phyloP scores from a whole-genome alignment of 2,113 vertebrate genomes.

The Oryzias woworae region DNA sequence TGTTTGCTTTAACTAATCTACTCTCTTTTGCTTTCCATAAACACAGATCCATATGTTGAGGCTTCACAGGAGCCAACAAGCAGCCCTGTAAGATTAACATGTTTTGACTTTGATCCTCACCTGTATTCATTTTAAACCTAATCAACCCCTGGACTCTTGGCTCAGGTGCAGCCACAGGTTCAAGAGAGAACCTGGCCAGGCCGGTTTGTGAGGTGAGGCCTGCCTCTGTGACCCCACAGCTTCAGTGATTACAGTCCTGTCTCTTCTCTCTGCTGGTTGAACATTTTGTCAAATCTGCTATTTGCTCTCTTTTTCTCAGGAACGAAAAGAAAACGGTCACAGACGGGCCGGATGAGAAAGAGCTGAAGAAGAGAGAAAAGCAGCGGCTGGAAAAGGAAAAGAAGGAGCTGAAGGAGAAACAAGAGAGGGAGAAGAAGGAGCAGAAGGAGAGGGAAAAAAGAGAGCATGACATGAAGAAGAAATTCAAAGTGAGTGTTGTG shows the following conservation, averaged over 20 bases:
- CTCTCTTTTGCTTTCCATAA: not conserved
- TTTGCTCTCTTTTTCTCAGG: slow-evolving; percentile 30
- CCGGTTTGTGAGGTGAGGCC: slow-evolving; percentile 69
- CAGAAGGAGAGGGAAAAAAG: slow-evolving; percentile 69
- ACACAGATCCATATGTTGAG: slow-evolving; percentile 76
- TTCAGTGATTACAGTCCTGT: too few relatives aligned
- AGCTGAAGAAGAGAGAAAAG: slow-evolving; percentile 76
- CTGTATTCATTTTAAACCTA: not conserved
- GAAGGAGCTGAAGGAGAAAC: slow-evolving; percentile 68
- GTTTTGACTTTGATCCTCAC: too few relatives aligned
- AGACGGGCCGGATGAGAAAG: slow-evolving; percentile 68
- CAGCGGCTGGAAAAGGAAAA: slow-evolving; percentile 75
- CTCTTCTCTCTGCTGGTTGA: slow-evolving; percentile 12
- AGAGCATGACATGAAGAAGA: slow-evolving; percentile 66
- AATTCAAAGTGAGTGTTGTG: slow-evolving; percentile 64
- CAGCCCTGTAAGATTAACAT: not conserved
- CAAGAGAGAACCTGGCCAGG: slow-evolving; percentile 53
- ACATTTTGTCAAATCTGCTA: not conserved
- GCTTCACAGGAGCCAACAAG: slow-evolving; percentile 46
- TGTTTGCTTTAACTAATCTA: not conserved
- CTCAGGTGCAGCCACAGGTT: slow-evolving; percentile 40
- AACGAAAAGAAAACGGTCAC: slow-evolving; percentile 50
- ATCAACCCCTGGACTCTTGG: not conserved
- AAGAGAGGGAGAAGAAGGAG: slow-evolving; percentile 68
- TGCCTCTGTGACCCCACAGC: not conserved